Evolutionary conservation across 1,140 invertebrate genomes (phyloP), one percentile per base, ranked within the genome.

Genomic region (Papilio polytes): DNA sequence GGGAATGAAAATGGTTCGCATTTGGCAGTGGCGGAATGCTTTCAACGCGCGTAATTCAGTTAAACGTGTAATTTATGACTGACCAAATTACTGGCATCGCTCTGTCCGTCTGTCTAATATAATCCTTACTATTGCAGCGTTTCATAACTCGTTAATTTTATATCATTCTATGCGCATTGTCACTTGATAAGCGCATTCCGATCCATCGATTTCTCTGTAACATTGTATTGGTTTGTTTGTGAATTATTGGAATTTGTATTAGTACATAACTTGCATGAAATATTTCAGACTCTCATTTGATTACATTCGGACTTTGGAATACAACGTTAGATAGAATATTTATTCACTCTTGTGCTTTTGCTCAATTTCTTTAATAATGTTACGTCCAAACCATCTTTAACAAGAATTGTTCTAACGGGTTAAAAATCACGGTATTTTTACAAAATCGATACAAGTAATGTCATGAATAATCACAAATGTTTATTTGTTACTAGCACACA

Each of bases 51-150:
- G 91, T 94, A 94, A 94, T 94, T 93, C 91, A 94, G 92, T 94
- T 94, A 92, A 94, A 93, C 92, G 90, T 89, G 90, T 94, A 93
- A 94, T 94, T 93, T 94, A 94, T 92, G 92, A 91, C 89, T 93
- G 80, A 87, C 87, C 89, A 90, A 94, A 94, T 94, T 94, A 92
- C 91, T 93, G 86, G 85, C 88, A 90, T 91, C 87, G 88, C 89
- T 87, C 83, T 86, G 85, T 84, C 85, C 82, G 84, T 74, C 82
- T 84, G 87, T 88, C 82, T 86, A 83, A 85, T 80, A 83, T 85
- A 81, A 82, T 79, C 78, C 79, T 76, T 76, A 76, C n/a, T 7
- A 76, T 26, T 51, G 44, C 41, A 76, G 22, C 74, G 74, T 76
- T 76, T 48, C 72, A 74, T 74, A 74, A 74, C 72, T 74, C 72